Evolutionary conservation across 2,797 vertebrate genomes (phyloP), one percentile per base, ranked within the genome.

Genomic region (Neostethus bicornis): DNA sequence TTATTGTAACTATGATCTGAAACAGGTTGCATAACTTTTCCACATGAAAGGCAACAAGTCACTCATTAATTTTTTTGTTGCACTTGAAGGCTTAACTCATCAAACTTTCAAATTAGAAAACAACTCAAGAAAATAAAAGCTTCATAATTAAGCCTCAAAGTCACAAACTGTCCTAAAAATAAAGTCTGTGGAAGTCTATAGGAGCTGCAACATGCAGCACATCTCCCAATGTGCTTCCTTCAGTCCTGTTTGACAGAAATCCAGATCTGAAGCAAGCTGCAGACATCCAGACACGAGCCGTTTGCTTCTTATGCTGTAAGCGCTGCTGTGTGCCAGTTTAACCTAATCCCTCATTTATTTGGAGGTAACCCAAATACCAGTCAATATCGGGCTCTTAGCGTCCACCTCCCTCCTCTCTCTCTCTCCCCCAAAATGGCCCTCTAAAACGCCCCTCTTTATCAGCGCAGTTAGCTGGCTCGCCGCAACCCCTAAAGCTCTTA

Each of bases 401-500:
- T 70, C 77, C 73, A 53, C 62, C 61, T 12, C 34, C 28, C 38
- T 54, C 63, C 64, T 56, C 56, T 72, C 62, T 54, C 65, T 70
- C 57, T 42, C 51, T 60, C 77, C 70, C 39, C 13, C 49, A 66
- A 79, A 81, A 61, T 25, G 75, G 52, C 78, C 80, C 72, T 49
- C 72, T 86, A 84, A 90, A 90, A 90, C 58, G 49, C 66, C 69
- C 80, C 75, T 87, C 78, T 89, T 88, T 90, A 89, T 88, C 81
- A 65, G 81, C 51, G 62, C 57, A 53, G 81, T 77, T 85, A 80
- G 75, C 82, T 85, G 75, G 73, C 64, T 63, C 52, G 37, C 86
- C 73, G 81, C 81, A 90, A 84, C 84, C 87, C 71, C 72, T 89
- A 92, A 92, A 92, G 90, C 90, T 89, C 87, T 91, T 91, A 90